Base-by-base conservation (phyloP, 1,140 invertebrate genomes). In the Vanessa tameamea region DNA sequence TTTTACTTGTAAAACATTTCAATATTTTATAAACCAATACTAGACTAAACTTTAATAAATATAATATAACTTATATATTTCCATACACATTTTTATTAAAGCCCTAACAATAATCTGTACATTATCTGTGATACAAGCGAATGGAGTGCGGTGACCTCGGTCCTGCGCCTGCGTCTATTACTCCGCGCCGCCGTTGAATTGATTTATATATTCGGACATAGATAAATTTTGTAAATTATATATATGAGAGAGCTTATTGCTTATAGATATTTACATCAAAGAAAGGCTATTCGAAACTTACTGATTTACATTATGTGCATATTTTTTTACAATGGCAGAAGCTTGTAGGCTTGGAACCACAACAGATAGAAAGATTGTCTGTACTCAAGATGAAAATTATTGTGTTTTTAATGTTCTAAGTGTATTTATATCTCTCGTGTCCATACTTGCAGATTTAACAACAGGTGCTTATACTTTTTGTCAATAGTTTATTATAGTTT, bases 371-470 rank as follows among this genome's bases (percentile, higher is more conserved):
- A 90, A 88, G 85, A 76, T 77, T 78, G 68, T 71, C 55, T 83
- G 74, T 69, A 84, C 77, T 76, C 84, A 87, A 72, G 86, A 92
- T 76, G 90, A 92, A 81, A 91, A 87, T 78, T 89, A 87, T 84
- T 89, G 88, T 87, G 82, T 91, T 74, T 83, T 91, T 63, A 89
- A 89, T 82, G 89, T 91, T 75, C 82, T 92, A 47, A 90, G 90
- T 85, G 88, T 92, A 48, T 92, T 92, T 82, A 90, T 92, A 83
- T 91, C 90, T 23, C 82, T 92, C 65, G 87, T 92, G 50, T 88
- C 88, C 31, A 91, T 92, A 76, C 84, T 92, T 73, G 90, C 90
- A 1, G 90, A 92, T 84, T 84, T 91, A 68, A 90, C 90, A 51
- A 92, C 90, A 81, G 90, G 90, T 92, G 65, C 31, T 81, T 79